Percentiles rank a stretch among this genome's conserved stretches.
Conservation (phyloP, 2,888 invertebrate species). For the Nipponacmea schrenckii region DNA sequence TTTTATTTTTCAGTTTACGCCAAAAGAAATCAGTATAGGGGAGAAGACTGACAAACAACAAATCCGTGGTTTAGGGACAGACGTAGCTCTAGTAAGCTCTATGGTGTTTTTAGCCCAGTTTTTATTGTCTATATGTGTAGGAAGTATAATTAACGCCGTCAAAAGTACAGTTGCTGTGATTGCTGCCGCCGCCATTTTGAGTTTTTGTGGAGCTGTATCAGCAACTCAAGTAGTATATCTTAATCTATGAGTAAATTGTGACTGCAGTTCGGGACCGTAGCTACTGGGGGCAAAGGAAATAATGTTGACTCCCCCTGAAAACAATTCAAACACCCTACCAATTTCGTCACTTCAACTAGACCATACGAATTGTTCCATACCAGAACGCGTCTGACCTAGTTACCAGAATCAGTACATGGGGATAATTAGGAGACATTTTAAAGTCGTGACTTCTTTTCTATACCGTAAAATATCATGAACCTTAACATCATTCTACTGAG, state of each 20-base stretch:
- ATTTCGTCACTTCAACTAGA: no score
- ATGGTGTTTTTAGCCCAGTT: conserved; percentile 97
- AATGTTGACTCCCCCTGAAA: no score
- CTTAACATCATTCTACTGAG: no score
- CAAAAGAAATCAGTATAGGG: not conserved
- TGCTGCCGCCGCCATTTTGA: conserved; percentile 83
- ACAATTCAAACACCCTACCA: no score
- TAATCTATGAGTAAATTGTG: conserved; percentile 74
- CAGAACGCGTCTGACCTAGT: no score
- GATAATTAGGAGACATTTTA: no score
- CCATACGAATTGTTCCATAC: no score
- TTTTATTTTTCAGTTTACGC: conserved; percentile 41
- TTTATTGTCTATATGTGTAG: conserved; percentile 75
- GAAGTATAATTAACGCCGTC: conserved; percentile 76
- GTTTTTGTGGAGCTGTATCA: conserved; percentile 84
- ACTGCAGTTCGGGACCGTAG: no score
- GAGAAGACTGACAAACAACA: conserved; percentile 27
- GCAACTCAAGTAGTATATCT: conserved; percentile 91
- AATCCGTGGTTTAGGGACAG: conserved; percentile 90
- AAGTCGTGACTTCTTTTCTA: no score
- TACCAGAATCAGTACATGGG: no score
- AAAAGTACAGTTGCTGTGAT: conserved; percentile 91
- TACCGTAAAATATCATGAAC: no score
- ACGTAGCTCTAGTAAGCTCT: conserved; percentile 92
- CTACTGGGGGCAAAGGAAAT: no score